Base-by-base conservation (phyloP, 2,888 invertebrate genomes). In the Ellobium chinense region DNA sequence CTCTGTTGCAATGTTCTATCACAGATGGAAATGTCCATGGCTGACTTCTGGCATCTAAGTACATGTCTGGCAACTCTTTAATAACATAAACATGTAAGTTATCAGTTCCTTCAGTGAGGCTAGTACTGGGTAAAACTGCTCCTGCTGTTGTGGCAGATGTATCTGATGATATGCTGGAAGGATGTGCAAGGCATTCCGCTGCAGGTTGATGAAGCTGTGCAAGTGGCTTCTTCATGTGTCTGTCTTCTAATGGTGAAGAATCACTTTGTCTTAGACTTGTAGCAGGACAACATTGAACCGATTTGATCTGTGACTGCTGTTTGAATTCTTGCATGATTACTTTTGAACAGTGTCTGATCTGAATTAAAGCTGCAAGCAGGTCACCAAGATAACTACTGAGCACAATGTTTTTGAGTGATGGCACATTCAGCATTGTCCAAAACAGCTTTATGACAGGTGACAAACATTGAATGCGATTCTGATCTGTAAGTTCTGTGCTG, bases 391-490 rank as follows among this genome's bases (percentile, higher is more conserved):
- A 60, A 21, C 34, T 75, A 14, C 60, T 74, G 21, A 74, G 37
- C n/a, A 80, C 31, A 4, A 80, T 65, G 18, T 74, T 68, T 24
- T 65, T 54, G n/a, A 80, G 62, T 27, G 72, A 68, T n/a, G 60
- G 58, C 1, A 60, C 34, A 14, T 37, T 21, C 4, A 74, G 24
- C 66, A 75, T 60, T 21, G 27, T 27, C 29, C 27, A 63, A 18
- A 80, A 65, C 24, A 80, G 39, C 24, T 68, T 74, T 18, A 60
- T 37, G 9, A 39, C 34, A 18, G 74, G 74, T 36, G 75, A 9
- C 5, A 80, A 36, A 39, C 14, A n/a, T 34, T 68, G 66, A 27
- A 80, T 34, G 24, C 80, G 36, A 37, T 46, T n/a, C 12, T 58
- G 39, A 36, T 80, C 74, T 31, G n/a, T 65, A 31, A 80, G 29